Conservation (phyloP, 2,113 vertebrate species). For the Romanogobio albipinnatus region DNA sequence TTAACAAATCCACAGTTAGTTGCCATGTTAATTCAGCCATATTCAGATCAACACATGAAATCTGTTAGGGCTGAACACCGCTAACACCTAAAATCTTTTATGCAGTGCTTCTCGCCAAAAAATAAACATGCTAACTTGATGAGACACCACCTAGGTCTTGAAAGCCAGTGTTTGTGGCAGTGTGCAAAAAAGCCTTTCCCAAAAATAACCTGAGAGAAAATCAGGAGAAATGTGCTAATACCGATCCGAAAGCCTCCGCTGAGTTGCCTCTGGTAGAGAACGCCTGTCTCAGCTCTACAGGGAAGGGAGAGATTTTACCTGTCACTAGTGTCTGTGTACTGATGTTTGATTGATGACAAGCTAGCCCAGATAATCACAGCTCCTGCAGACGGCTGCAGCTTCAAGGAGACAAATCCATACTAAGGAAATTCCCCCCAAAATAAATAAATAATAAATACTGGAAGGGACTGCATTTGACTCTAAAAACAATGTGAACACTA, state of each 20-base stretch:
- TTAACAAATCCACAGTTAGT: not conserved
- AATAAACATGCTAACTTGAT: slow-evolving; percentile 3
- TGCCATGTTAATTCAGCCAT: not conserved
- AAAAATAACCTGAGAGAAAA: slow-evolving; percentile 17
- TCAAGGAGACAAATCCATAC: slow-evolving; percentile 2
- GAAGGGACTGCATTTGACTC: not conserved
- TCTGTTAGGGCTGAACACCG: not conserved
- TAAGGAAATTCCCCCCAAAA: no score
- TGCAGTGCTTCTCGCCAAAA: not conserved
- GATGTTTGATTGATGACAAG: slow-evolving; percentile 37
- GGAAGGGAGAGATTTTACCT: slow-evolving; percentile 37
- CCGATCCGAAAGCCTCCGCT: not conserved
- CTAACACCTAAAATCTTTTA: not conserved
- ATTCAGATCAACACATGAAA: not conserved
- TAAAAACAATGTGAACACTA: not conserved
- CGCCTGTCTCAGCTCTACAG: slow-evolving; percentile 9
- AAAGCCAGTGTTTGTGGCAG: slow-evolving; percentile 19
- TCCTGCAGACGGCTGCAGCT: not conserved
- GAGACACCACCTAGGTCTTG: slow-evolving; percentile 6
- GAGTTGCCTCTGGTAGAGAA: slow-evolving; percentile 15
- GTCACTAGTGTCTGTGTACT: slow-evolving; percentile 13
- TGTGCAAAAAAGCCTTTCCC: not conserved
- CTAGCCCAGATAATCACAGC: slow-evolving; percentile 19
- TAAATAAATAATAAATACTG: not conserved
- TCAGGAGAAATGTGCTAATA: slow-evolving; percentile 18